phyloP scores from a whole-genome alignment of 1,140 invertebrate genomes.

The Trichoplusia ni region DNA sequence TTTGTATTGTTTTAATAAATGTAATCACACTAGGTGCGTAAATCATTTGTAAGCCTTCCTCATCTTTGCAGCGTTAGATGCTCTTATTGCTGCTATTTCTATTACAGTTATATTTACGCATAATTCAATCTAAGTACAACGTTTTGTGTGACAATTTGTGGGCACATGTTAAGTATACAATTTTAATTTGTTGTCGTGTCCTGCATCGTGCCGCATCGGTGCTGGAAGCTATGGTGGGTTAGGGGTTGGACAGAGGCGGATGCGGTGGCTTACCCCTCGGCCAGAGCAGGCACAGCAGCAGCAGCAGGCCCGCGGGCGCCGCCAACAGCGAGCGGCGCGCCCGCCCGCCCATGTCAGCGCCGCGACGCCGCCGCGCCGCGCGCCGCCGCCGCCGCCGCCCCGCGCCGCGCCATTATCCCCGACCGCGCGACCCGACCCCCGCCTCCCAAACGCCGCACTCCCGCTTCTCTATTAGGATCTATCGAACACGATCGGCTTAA shows the following conservation, averaged over 20 bases:
- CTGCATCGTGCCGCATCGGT: no score
- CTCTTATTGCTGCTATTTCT: no score
- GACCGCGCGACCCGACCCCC: constrained; percentile 62
- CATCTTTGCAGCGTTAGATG: no score
- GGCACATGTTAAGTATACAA: no score
- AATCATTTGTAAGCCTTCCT: no score
- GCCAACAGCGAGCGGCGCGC: constrained; percentile 73
- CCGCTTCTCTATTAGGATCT: constrained; percentile 63
- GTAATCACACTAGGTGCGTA: no score
- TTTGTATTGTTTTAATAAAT: no score
- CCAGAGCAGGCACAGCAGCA: constrained; percentile 74
- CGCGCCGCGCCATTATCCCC: constrained; percentile 64
- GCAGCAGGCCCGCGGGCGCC: constrained; percentile 75
- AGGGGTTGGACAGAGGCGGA: not conserved
- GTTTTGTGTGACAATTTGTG: no score
- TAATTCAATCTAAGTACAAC: no score
- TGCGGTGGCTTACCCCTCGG: constrained; percentile 61
- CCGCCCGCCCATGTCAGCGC: constrained; percentile 77
- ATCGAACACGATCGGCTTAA: constrained; percentile 68
- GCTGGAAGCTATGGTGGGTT: not conserved
- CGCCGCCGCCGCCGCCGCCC: constrained; percentile 54
- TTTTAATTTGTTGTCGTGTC: no score
- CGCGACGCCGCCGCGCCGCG: constrained; percentile 69
- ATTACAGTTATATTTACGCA: no score
- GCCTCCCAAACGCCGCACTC: constrained; percentile 66